phyloP scores from a whole-genome alignment of 64 coral and sea anemone genomes.

The Orbicella faveolata region DNA sequence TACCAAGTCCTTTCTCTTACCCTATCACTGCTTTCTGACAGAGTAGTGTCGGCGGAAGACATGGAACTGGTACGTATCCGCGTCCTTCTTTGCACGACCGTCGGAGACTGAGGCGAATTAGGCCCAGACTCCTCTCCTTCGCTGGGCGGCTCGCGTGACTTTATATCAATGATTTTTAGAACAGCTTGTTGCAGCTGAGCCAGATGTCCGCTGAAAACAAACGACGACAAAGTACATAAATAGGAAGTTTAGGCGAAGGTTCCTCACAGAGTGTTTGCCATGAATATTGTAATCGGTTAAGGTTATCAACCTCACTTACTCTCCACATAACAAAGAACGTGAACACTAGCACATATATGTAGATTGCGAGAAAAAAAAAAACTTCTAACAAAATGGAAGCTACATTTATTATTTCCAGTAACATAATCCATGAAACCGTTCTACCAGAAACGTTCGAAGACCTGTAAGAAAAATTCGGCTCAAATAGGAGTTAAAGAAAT shows the following conservation, averaged over 20 bases:
- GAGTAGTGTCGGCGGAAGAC: conserved; percentile 56
- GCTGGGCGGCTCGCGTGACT: conserved; percentile 59
- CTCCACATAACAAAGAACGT: too few species aligned
- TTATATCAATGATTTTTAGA: conserved; percentile 75
- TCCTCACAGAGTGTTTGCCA: too few species aligned
- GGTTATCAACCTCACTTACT: too few species aligned
- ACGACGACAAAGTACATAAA: neutral
- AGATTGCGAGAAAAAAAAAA: too few species aligned
- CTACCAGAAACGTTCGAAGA: neutral
- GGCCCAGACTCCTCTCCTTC: conserved; percentile 51
- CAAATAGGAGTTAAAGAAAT: neutral
- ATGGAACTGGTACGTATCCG: conserved; percentile 52
- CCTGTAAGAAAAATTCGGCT: neutral
- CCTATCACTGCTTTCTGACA: conserved; percentile 43
- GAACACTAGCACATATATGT: too few species aligned
- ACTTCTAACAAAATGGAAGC: too few species aligned
- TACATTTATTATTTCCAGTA: too few species aligned
- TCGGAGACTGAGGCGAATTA: conserved; percentile 40
- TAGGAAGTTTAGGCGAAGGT: neutral
- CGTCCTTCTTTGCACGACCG: conserved; percentile 21
- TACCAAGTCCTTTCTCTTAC: neutral
- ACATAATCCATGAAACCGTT: too few species aligned
- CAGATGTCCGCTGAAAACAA: conserved; percentile 62
- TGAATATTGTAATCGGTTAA: too few species aligned
- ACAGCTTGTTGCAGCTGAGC: conserved; percentile 80